Conservation (phyloP, 2,888 invertebrate species). For the Eumacrocentrus americanus region DNA sequence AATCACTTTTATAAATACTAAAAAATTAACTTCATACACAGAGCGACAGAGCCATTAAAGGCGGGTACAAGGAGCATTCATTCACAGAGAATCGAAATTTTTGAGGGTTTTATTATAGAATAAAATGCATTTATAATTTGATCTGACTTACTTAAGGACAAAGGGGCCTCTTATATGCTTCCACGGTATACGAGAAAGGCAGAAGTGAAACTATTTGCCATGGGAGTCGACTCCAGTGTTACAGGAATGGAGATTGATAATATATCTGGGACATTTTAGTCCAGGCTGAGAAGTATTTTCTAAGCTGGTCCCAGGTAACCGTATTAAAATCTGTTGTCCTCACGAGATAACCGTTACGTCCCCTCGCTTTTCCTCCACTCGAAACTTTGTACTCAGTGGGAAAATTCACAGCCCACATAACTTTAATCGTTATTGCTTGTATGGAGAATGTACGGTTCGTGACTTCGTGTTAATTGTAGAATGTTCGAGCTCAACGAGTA, state of each 20-base stretch:
- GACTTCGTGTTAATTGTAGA: slow-evolving; percentile 39
- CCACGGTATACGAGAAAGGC: no score
- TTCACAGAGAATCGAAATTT: no score
- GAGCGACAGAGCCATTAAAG: no score
- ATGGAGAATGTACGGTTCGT: slow-evolving; percentile 28
- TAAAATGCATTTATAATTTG: no score
- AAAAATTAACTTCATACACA: no score
- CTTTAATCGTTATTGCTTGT: slow-evolving; percentile 22
- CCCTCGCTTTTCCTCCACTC: neutral
- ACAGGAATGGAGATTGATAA: neutral
- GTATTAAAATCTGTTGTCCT: neutral
- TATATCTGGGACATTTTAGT: neutral
- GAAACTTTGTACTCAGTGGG: neutral
- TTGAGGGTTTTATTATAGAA: no score
- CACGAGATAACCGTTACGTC: neutral
- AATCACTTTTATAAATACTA: no score
- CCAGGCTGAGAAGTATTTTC: neutral
- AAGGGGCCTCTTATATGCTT: no score
- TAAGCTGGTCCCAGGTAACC: neutral
- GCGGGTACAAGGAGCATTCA: no score
- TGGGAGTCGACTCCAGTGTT: neutral
- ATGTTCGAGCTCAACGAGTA: slow-evolving; percentile 24
- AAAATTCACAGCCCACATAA: slow-evolving; percentile 5
- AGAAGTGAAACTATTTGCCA: no score
- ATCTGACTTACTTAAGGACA: no score